Base-by-base conservation (phyloP, 2,797 vertebrate species). In the Micropoecilia bifurca region DNA sequence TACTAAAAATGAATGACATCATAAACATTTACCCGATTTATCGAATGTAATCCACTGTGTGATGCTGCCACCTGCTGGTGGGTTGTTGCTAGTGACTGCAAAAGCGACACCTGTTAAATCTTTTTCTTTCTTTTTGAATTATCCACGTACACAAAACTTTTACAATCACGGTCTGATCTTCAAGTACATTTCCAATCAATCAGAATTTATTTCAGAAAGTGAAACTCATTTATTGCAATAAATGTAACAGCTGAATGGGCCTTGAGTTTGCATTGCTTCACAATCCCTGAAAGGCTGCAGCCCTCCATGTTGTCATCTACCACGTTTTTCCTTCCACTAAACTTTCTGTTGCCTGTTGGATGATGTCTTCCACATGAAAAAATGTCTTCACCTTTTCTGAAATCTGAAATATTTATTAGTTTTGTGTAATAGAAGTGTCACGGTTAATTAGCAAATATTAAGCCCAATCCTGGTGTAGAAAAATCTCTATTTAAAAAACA, bases 41-140 rank as follows among this genome's bases (percentile, higher is more conserved):
- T 61, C 5, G 22, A 30, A 33, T 71, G 1, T 41, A 10, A 48
- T 22, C 25, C 45, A 78, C 5, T 68, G 46, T 77, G 39, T 43
- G 10, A 63, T 20, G 66, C 63, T 36, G 89, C 28, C 88, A 61
- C 33, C 89, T 90, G 43, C 25, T 84, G 91, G 77, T 72, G 13
- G 8, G 0, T 39, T 55, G 0, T 12, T 77, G 73, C 43, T 48
- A 89, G 8, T 87, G 45, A 7, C 14, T 30, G 28, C 59, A 41
- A 61, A 2, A 39, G 10, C 8, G 76, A 22, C 30, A 74, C 10
- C 50, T 68, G 25, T 55, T 68, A 47, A 71, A 53, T 9, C 22
- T 25, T 25, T 53, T 22, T 53, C 22, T 53, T 9, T 53, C 50
- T 25, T 68, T 74, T n/a, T 28, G 9, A 36, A 25, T 36, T 36